Percentiles rank a stretch among this genome's conserved stretches.
Evolutionary conservation across 2,797 vertebrate species (phyloP).

Genomic region (Chaetodon trifasciatus): DNA sequence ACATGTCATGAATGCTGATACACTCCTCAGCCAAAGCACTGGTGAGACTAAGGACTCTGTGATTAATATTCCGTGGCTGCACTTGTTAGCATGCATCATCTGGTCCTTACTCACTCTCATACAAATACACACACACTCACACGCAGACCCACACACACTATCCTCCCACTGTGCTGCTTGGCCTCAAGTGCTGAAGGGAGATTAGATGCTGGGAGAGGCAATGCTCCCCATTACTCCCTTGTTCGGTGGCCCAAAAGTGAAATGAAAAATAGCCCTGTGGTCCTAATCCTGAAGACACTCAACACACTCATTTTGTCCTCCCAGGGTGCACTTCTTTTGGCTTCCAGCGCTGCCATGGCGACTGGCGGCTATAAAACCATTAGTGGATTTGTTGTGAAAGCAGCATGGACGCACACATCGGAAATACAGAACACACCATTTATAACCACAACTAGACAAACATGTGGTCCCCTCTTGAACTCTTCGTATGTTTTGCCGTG

Average conservation of each 20-base stretch:
- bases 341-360: slow-evolving; percentile 84
- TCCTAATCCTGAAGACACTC: slow-evolving; percentile 81
- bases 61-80: slow-evolving; percentile 85
- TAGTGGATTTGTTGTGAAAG: slow-evolving; percentile 79
- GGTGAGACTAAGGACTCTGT: slow-evolving; percentile 57
- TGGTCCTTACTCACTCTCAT: slow-evolving; percentile 66
- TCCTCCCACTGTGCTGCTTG: slow-evolving; percentile 64
- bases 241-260: slow-evolving; percentile 74
- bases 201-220: slow-evolving; percentile 73
- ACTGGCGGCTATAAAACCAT: slow-evolving; percentile 79
- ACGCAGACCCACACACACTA: slow-evolving; percentile 33
- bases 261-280: slow-evolving; percentile 78
- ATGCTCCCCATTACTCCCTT: slow-evolving; percentile 74
- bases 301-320: slow-evolving; percentile 75
- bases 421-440: slow-evolving; percentile 48
- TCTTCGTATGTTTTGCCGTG: slow-evolving; percentile 45
- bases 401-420: slow-evolving; percentile 60
- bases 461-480: slow-evolving; percentile 56
- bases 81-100: slow-evolving; percentile 84
- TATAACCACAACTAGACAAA: slow-evolving; percentile 59
- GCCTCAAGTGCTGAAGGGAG: slow-evolving; percentile 73
- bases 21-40: slow-evolving; percentile 55
- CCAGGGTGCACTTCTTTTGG: slow-evolving; percentile 76
- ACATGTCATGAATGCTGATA: slow-evolving; percentile 74
- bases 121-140: slow-evolving; percentile 52